Evolutionary conservation across 2,113 vertebrate genomes (phyloP), one percentile per base, ranked within the genome.

Genomic region (Poeciliopsis occidentalis): DNA sequence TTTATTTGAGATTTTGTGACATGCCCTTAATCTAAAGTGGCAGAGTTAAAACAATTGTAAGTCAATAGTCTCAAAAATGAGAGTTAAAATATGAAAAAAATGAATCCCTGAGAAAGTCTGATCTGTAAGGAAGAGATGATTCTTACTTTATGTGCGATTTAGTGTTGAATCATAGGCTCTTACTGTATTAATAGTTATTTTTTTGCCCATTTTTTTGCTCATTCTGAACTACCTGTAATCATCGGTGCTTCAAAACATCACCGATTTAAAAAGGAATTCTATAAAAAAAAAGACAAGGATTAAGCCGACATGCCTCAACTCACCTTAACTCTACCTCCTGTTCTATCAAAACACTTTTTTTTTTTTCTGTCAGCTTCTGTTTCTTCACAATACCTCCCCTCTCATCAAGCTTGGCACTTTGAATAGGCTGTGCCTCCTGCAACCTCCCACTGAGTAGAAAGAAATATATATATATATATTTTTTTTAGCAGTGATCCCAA

Each of bases 361-460:
- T 37, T 37, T 65, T 27, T 27, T 27, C 29, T 75, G 83, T 60
- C 65, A 51, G 41, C 72, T 68, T 79, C 67, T 60, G 74, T 76
- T 76, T 83, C 27, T 76, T 76, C 70, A 71, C 80, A 89, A 87
- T 72, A 54, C 54, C 66, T 70, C 29, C 57, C 72, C 68, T 79
- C 67, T 76, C 74, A 74, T 86, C 85, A 87, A 64, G 78, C 69
- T 26, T 32, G 1, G 29, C 73, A 67, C 81, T 77, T 68, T 80
- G 62, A 80, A 78, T 69, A 63, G 54, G 62, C 80, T 72, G 85
- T 64, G 85, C 73, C 69, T 79, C 70, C 47, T 17, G 44, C 77
- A 71, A 47, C 80, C 87, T 75, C 86, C 83, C 24, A 64, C 80
- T 29, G 85, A 86, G 83, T 57, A 75, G 69, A 83, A 74, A 84